phyloP scores from a whole-genome alignment of 1,140 invertebrate genomes.

The Drosophila truncata region DNA sequence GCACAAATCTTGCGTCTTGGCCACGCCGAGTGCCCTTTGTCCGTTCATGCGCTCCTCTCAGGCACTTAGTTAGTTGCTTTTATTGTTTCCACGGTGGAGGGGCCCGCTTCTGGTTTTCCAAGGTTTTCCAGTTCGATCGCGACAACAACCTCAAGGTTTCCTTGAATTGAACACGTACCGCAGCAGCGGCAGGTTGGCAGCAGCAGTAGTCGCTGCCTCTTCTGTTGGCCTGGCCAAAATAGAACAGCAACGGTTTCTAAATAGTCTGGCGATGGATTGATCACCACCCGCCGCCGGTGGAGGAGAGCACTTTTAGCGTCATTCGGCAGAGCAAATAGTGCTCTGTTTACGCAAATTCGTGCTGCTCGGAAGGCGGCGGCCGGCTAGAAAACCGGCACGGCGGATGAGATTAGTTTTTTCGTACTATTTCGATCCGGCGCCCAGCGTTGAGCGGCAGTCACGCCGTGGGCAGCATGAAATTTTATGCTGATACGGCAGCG shows the following conservation, averaged over 20 bases:
- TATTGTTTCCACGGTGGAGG: slow-evolving; percentile 28
- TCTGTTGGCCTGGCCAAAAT: slow-evolving; percentile 83
- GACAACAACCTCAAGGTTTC: slow-evolving; percentile 70
- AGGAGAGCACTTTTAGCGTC: slow-evolving; percentile 6
- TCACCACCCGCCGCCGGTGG: slow-evolving; percentile 4
- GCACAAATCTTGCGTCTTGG: neutral
- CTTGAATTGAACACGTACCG: slow-evolving; percentile 47
- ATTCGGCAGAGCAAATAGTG: slow-evolving; percentile 60
- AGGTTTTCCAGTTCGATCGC: slow-evolving; percentile 78
- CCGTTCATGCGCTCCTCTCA: slow-evolving; percentile 15
- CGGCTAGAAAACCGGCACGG: slow-evolving; percentile 69
- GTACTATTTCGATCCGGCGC: slow-evolving; percentile 82
- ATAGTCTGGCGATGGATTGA: slow-evolving; percentile 40
- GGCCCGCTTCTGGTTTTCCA: slow-evolving; percentile 73
- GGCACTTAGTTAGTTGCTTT: slow-evolving; percentile 17
- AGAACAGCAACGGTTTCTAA: slow-evolving; percentile 83
- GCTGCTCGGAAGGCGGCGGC: slow-evolving; percentile 24
- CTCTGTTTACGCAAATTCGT: slow-evolving; percentile 74
- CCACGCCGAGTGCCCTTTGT: slow-evolving; percentile 10
- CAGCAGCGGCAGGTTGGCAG: slow-evolving; percentile 33
- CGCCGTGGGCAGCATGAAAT: slow-evolving; percentile 62
- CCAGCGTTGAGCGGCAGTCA: slow-evolving; percentile 39
- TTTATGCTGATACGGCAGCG: slow-evolving; percentile 71
- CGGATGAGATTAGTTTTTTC: slow-evolving; percentile 83
- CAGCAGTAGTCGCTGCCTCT: slow-evolving; percentile 48